A percentile compares a stretch with the other conserved stretches of the same genome.
Conservation (phyloP, 2,113 vertebrate genomes). For the Gyps fulvus region DNA sequence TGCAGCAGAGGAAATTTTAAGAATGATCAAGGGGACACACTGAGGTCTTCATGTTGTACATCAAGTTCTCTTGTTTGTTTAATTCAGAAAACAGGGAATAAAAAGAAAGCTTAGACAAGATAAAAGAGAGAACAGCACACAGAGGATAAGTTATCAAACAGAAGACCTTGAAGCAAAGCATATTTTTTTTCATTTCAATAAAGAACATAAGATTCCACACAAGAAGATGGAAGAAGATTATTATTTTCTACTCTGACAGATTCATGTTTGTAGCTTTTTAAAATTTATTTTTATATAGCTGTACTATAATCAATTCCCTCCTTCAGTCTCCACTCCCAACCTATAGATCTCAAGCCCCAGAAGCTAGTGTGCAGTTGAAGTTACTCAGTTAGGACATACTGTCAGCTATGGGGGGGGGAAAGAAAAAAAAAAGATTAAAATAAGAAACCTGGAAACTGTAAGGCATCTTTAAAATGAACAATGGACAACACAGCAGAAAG, state of each 20-base stretch:
- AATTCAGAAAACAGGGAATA: not conserved
- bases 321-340: not conserved
- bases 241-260: conserved; percentile 34
- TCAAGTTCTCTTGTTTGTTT: too few species aligned
- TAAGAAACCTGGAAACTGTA: not conserved
- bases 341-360: conserved; percentile 9
- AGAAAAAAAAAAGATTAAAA: not conserved
- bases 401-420: not conserved
- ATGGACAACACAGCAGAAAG: not conserved
- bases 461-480: not conserved
- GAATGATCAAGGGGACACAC: not conserved
- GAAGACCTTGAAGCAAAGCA: conserved; percentile 30
- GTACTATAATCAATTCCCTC: not conserved
- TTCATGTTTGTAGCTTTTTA: not conserved
- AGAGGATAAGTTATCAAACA: conserved; percentile 3
- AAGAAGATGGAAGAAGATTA: conserved; percentile 23
- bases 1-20: not conserved
- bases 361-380: not conserved
- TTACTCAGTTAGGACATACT: not conserved
- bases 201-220: not conserved
- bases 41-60: not conserved
- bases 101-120: not conserved
- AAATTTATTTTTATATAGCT: conserved; percentile 8
- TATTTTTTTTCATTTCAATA: conserved; percentile 46
- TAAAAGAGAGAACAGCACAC: not conserved